phyloP scores from a whole-genome alignment of 2,888 invertebrate species.

The Drosophila subquinaria region DNA sequence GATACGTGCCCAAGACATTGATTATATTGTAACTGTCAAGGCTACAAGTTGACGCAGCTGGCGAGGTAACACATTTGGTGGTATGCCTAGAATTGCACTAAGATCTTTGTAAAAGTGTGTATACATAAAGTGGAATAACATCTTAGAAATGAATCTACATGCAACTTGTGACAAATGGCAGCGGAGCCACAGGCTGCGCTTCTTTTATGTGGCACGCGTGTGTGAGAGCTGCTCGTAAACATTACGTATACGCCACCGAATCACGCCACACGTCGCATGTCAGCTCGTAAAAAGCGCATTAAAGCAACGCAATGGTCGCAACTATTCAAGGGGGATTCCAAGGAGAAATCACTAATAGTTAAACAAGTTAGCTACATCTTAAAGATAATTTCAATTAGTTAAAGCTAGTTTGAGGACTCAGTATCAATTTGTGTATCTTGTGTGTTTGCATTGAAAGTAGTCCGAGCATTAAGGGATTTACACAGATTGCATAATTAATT shows the following conservation, averaged over 20 bases:
- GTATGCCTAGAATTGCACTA: slow-evolving; percentile 33
- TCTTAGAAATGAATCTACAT: slow-evolving; percentile 45
- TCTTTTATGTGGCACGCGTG: slow-evolving; percentile 43
- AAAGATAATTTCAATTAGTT: slow-evolving; percentile 50
- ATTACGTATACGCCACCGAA: slow-evolving; percentile 44
- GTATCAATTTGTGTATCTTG: slow-evolving; percentile 7
- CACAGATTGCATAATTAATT: slow-evolving; percentile 18
- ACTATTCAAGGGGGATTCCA: background rate
- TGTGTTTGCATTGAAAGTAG: background rate
- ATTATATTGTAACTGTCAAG: slow-evolving; percentile 68
- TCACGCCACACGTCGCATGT: slow-evolving; percentile 18
- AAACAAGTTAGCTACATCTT: slow-evolving; percentile 37
- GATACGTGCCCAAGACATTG: slow-evolving; percentile 65
- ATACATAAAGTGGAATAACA: slow-evolving; percentile 41
- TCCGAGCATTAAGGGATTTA: background rate
- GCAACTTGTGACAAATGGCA: slow-evolving; percentile 44
- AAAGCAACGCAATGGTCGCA: slow-evolving; percentile 17
- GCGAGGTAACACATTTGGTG: slow-evolving; percentile 18
- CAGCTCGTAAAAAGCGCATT: slow-evolving; percentile 61
- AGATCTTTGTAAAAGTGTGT: slow-evolving; percentile 43
- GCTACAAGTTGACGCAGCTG: slow-evolving; percentile 25
- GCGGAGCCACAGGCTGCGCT: slow-evolving; percentile 20
- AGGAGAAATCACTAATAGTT: slow-evolving; percentile 21
- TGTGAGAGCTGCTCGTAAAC: slow-evolving; percentile 33
- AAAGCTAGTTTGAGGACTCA: slow-evolving; percentile 20